Conservation (phyloP, 2,113 vertebrate genomes). For the Amphiprion ocellaris region DNA sequence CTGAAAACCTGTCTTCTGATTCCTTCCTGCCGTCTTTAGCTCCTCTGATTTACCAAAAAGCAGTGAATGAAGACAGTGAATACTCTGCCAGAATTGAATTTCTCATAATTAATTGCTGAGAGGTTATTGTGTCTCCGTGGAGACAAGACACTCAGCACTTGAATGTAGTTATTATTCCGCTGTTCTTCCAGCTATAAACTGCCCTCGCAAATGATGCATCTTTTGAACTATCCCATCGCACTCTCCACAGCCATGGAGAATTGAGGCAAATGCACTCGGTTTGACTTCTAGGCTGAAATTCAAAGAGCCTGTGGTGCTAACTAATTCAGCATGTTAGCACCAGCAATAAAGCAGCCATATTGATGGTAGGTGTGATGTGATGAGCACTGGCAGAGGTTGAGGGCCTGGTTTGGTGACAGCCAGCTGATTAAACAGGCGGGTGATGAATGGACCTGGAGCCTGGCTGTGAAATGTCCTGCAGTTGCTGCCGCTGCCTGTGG, state of each 20-base stretch:
- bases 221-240: not conserved
- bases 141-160: slow-evolving; percentile 16
- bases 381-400: slow-evolving; percentile 57
- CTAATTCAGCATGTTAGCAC: slow-evolving; percentile 40
- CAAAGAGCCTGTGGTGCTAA: not conserved
- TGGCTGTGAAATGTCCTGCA: slow-evolving; percentile 57
- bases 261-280: not conserved
- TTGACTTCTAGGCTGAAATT: slow-evolving; percentile 17
- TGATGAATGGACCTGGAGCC: slow-evolving; percentile 61
- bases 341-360: slow-evolving; percentile 37
- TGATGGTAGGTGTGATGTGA: slow-evolving; percentile 56
- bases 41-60: not conserved
- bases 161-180: not conserved
- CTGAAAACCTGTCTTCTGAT: slow-evolving; percentile 22
- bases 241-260: not conserved
- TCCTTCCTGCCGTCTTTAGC: slow-evolving; percentile 33
- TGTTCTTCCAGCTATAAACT: slow-evolving; percentile 11
- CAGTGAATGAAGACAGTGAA: slow-evolving; percentile 23
- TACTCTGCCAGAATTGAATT: slow-evolving; percentile 19
- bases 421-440: slow-evolving; percentile 72
- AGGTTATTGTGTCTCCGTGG: slow-evolving; percentile 23
- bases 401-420: slow-evolving; percentile 56
- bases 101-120: slow-evolving; percentile 35
- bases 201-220: not conserved
- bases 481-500: slow-evolving; percentile 31